Evolutionary conservation across 2,888 invertebrate species (phyloP), one percentile per base, ranked within the genome.

Genomic region (Agriotes lineatus): DNA sequence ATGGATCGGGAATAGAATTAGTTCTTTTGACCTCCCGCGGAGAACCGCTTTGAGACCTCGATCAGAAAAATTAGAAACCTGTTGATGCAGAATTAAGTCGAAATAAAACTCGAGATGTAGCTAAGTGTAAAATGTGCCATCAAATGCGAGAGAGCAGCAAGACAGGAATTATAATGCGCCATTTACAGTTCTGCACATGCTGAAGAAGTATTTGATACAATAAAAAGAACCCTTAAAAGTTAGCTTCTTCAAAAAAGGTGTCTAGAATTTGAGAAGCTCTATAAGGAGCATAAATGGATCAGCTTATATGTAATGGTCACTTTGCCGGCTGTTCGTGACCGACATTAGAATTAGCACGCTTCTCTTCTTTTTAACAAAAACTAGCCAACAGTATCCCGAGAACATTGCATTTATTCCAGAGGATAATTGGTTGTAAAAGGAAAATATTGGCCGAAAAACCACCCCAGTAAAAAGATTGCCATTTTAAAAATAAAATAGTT

Each of bases 1-100:
- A 82, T 81, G 80, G 79, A 81, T 82, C 77, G 78, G 80, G 79
- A 80, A 80, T 81, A 79, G 80, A 82, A 82, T 81, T 80, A 80
- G 79, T 79, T 82, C 77, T 79, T 79, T 71, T 75, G 78, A 79
- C 75, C 68, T 78, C 81, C 81, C 74, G 78, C 75, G 66, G 81
- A 62, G 80, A 76, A 71, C 69, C 72, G 75, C 76, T 76, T 78
- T 79, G 74, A 73, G 72, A 72, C 74, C 71, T 73, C 77, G 73
- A 76, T 77, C 76, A 74, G 72, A 77, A 75, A 78, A 78, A 79
- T 79, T 79, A 78, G 75, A 77, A 77, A 77, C 72, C 75, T 67
- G 71, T 72, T 73, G 76, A 71, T 73, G 73, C 65, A 54, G 61
- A 65, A 70, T 68, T 70, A 70, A 70, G 61, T 62, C 66, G 62